Percentiles rank a stretch among this genome's conserved stretches.
phyloP scores from a whole-genome alignment of 2,888 invertebrate genomes.

The Phytoseiulus persimilis region DNA sequence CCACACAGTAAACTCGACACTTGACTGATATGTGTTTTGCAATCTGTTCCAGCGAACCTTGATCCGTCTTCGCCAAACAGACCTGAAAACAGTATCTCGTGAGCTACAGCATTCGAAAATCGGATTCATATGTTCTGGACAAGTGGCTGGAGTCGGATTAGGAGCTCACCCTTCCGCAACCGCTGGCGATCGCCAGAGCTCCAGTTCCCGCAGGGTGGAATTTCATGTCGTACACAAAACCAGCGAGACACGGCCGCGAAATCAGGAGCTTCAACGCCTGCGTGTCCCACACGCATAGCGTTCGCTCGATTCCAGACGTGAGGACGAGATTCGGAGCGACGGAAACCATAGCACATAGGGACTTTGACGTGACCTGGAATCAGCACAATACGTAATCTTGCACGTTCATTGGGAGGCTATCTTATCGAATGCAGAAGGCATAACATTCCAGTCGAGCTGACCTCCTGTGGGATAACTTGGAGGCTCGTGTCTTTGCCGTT shows the following conservation, averaged over 20 bases:
- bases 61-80: constrained; percentile 20
- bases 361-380: neutral
- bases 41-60: constrained; percentile 15
- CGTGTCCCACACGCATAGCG: constrained; percentile 13
- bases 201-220: constrained; percentile 33
- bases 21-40: neutral
- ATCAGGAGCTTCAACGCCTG: neutral
- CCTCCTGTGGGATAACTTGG: constrained; percentile 9
- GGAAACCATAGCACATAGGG: neutral
- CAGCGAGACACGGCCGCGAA: neutral
- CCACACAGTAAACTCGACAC: constrained; percentile 16
- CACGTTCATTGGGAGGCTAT: neutral
- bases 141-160: neutral
- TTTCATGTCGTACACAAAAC: constrained; percentile 17
- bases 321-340: constrained; percentile 13
- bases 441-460: neutral
- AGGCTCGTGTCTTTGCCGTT: neutral
- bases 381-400: neutral
- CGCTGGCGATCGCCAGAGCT: constrained; percentile 7
- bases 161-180: neutral
- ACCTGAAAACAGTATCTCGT: neutral
- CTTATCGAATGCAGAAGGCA: neutral
- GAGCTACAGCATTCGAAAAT: neutral
- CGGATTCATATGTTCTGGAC: neutral
- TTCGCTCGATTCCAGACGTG: constrained; percentile 11